A percentile compares a stretch with the other conserved stretches of the same genome.
Conservation (phyloP, 2,113 vertebrate genomes). For the Beaufortia kweichowensis region DNA sequence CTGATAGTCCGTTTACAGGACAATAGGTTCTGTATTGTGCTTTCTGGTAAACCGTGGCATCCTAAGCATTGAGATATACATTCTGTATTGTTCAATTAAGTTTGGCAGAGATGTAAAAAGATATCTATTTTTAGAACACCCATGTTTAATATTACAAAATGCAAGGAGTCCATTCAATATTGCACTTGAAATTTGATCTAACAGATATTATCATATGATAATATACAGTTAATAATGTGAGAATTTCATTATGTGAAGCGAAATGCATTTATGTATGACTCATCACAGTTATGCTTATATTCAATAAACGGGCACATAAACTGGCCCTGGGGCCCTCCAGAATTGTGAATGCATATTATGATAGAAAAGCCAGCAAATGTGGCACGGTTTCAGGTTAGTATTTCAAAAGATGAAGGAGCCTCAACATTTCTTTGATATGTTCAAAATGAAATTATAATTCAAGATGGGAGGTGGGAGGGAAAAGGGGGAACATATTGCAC, state of each 20-base stretch:
- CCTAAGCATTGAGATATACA: background rate
- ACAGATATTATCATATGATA: conserved; percentile 13
- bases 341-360: conserved; percentile 49
- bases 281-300: conserved; percentile 26
- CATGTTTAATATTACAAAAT: background rate
- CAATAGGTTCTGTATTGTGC: background rate
- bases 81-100: conserved; percentile 34
- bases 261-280: conserved; percentile 38
- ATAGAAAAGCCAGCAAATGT: conserved; percentile 21
- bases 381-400: conserved; percentile 20
- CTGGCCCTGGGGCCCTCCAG: conserved; percentile 14
- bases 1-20: conserved; percentile 9
- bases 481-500: conserved; percentile 68
- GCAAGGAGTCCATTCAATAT: conserved; percentile 18
- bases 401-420: conserved; percentile 63
- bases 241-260: conserved; percentile 35
- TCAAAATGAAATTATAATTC: conserved; percentile 74
- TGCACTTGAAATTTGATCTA: conserved; percentile 28
- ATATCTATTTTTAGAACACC: conserved; percentile 21
- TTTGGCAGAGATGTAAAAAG: conserved; percentile 20
- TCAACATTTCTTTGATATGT: conserved; percentile 68
- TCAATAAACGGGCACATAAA: conserved; percentile 17
- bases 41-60: background rate
- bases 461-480: conserved; percentile 28
- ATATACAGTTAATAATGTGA: conserved; percentile 36